Evolutionary conservation across 2,888 invertebrate genomes (phyloP).

Genomic region (Andrena bicolor): DNA sequence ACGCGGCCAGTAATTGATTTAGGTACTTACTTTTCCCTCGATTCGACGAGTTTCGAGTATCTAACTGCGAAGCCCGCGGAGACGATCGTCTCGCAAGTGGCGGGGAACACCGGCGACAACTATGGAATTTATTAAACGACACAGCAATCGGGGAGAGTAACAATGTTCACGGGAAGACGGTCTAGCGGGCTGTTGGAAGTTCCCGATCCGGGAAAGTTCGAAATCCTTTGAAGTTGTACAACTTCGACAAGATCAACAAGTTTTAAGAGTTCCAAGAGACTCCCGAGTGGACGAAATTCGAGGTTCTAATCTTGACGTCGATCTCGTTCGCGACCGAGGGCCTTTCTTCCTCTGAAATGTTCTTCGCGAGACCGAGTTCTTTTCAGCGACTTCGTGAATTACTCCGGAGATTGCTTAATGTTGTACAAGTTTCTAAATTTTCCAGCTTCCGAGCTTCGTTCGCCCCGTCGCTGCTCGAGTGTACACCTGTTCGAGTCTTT

Average conservation of each 20-base stretch:
- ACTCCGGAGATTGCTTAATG: not conserved
- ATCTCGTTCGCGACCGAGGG: conserved; percentile 4
- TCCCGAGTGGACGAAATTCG: conserved; percentile 3
- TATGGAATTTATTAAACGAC: not conserved
- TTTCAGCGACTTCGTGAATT: not conserved
- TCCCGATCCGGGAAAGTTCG: conserved; percentile 2
- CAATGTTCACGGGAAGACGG: not conserved
- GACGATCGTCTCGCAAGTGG: not conserved
- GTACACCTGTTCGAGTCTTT: too few relatives aligned
- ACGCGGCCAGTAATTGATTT: too few relatives aligned
- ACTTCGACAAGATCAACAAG: conserved; percentile 31
- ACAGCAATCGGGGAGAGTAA: not conserved
- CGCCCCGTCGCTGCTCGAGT: too few relatives aligned
- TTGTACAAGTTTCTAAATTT: not conserved
- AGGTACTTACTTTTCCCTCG: too few relatives aligned
- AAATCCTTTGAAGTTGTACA: conserved; percentile 10
- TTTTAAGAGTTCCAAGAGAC: conserved; percentile 12
- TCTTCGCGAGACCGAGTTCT: not conserved
- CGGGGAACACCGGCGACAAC: not conserved
- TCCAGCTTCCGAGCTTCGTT: too few relatives aligned
- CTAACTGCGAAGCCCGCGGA: too few relatives aligned
- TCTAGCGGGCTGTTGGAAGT: not conserved
- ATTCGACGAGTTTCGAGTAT: too few relatives aligned
- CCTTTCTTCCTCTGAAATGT: not conserved
- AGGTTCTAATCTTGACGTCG: conserved; percentile 13